Conservation (phyloP, 2,888 invertebrate species). For the Emesis furor region DNA sequence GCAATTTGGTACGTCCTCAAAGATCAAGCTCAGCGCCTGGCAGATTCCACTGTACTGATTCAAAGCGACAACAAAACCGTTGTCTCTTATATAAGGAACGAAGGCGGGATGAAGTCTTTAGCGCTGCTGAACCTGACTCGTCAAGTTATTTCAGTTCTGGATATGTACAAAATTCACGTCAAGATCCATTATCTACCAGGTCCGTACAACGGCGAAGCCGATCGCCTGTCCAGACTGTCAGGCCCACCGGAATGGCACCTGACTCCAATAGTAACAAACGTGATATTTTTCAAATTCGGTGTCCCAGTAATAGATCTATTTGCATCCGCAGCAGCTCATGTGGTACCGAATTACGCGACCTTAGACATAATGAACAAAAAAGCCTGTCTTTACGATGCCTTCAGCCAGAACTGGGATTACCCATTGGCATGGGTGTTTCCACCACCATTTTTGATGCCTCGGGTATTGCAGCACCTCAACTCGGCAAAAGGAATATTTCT, state of each 20-base stretch:
- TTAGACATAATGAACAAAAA: slow-evolving; percentile 45
- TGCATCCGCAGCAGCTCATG: slow-evolving; percentile 67
- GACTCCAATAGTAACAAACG: slow-evolving; percentile 19
- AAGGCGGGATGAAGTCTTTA: slow-evolving; percentile 28
- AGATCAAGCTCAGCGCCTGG: neutral
- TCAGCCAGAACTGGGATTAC: slow-evolving; percentile 61
- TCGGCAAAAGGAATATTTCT: slow-evolving; percentile 42
- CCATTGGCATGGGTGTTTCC: slow-evolving; percentile 73
- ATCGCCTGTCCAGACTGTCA: slow-evolving; percentile 66
- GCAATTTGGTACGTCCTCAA: slow-evolving; percentile 40
- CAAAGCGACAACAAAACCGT: slow-evolving; percentile 65
- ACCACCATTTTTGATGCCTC: slow-evolving; percentile 66
- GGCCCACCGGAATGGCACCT: slow-evolving; percentile 47
- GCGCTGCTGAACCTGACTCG: neutral
- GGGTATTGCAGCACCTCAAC: slow-evolving; percentile 63
- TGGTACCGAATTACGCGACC: slow-evolving; percentile 48
- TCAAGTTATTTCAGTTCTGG: slow-evolving; percentile 17
- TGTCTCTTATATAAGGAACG: slow-evolving; percentile 58
- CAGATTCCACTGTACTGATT: slow-evolving; percentile 23
- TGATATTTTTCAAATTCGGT: slow-evolving; percentile 67
- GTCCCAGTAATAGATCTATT: slow-evolving; percentile 72
- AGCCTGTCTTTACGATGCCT: slow-evolving; percentile 67
- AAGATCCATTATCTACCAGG: slow-evolving; percentile 70
- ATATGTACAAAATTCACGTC: slow-evolving; percentile 42
- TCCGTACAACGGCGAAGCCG: slow-evolving; percentile 76